Conservation (phyloP, 2,888 invertebrate species). For the Steinernema hermaphroditum region DNA sequence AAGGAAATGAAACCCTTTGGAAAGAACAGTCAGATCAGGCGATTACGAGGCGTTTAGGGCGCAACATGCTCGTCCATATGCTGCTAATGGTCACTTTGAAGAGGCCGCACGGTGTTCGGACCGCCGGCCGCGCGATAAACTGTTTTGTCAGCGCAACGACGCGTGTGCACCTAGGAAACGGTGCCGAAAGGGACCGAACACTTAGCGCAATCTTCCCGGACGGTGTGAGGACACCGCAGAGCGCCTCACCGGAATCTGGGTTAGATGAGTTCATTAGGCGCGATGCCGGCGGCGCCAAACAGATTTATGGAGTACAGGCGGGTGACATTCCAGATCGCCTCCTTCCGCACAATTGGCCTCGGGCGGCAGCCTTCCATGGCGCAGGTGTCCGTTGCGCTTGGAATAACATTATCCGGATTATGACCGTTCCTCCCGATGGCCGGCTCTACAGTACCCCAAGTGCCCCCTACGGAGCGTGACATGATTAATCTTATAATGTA, state of each 20-base stretch:
- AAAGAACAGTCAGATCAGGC: no score
- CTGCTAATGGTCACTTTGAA: slow-evolving; percentile 14
- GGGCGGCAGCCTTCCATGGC: not conserved
- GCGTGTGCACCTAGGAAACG: not conserved
- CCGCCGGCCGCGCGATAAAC: slow-evolving; percentile 21
- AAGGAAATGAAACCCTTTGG: no score
- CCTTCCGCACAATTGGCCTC: slow-evolving; percentile 19
- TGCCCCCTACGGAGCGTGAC: not conserved
- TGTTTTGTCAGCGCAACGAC: slow-evolving; percentile 26
- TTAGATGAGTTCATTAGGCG: not conserved
- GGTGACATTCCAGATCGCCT: not conserved
- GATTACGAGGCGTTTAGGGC: not conserved
- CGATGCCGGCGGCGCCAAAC: not conserved
- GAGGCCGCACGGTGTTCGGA: not conserved
- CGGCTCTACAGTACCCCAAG: not conserved
- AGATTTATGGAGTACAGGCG: not conserved
- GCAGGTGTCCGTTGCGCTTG: slow-evolving; percentile 23
- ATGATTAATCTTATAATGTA: not conserved
- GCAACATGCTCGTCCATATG: slow-evolving; percentile 1
- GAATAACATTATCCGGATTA: slow-evolving; percentile 11
- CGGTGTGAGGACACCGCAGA: not conserved
- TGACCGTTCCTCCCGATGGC: slow-evolving; percentile 1
- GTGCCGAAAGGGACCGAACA: slow-evolving; percentile 14
- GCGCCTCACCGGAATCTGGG: not conserved
- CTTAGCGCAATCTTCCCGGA: not conserved